Evolutionary conservation across 2,113 vertebrate species (phyloP), one percentile per base, ranked within the genome.

Genomic region (Paraplagusia blochii): DNA sequence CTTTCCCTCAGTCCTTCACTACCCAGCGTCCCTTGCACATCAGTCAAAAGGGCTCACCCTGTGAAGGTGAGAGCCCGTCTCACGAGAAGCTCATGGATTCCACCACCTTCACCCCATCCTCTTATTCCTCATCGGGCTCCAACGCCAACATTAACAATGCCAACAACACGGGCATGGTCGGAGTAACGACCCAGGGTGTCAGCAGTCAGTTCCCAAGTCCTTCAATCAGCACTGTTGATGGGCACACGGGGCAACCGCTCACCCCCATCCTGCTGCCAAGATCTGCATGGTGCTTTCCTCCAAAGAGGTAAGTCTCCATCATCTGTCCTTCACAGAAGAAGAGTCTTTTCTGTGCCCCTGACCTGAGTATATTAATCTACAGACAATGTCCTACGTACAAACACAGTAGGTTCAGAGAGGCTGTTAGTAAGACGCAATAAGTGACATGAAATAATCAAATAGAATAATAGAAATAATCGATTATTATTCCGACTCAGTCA

Each of bases 111-210:
- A 96, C 95, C n/a, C 96, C 95, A 66, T 97, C 95, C 86, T 97
- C 94, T 68, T 98, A 97, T 82, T 98, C 96, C 1, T 98, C 95
- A 49, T 94, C 95, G 1, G 95, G 94, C 66, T 99, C 97, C 77
- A 99, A 99, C 1, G 96, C 96, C 88, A 98, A 99, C 90, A 95
- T 98, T 85, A 98, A 99, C 90, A 99, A 99, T 0, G 97, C 97
- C 88, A 99, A 99, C 90, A 99, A 99, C 88, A 99, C 96, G 0
- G 92, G 91, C 80, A 87, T 98, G 75, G 91, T 58, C 0, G 82
- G 78, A 12, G 82, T 81, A 33, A 11, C 45, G 1, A 43, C 71
- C 36, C 79, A 74, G 69, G 82, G 84, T 10, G 40, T 62, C 79
- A 80, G 22, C 6, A 29, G 76, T 56, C 91, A 92, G 65, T 92